Conservation (phyloP, 2,888 invertebrate genomes). For the Heliconius charithonia region DNA sequence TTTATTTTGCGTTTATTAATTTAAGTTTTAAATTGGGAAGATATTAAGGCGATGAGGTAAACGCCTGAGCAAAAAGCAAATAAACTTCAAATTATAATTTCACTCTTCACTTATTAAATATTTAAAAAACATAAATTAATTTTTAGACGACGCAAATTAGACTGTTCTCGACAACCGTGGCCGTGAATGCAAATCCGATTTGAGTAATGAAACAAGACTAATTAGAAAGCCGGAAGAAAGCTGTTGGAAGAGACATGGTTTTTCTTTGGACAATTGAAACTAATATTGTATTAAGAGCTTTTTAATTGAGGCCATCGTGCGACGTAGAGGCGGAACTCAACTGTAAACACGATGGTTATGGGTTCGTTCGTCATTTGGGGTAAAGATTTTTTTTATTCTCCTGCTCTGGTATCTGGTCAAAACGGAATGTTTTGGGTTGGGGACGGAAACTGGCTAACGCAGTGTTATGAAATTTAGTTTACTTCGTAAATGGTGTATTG, state of each 20-base stretch:
- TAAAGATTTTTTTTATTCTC: neutral
- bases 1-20: neutral
- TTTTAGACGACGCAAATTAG: conserved; percentile 64
- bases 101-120: conserved; percentile 49
- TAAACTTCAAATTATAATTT: conserved; percentile 54
- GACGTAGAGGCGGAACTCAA: neutral
- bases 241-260: conserved; percentile 17
- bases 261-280: conserved; percentile 24
- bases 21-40: neutral
- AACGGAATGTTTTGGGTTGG: too few species aligned
- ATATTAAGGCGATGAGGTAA: neutral
- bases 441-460: too few species aligned
- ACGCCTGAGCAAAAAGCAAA: neutral
- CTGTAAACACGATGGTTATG: neutral
- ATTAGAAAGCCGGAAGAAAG: conserved; percentile 32
- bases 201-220: conserved; percentile 72
- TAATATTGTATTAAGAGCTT: conserved; percentile 17
- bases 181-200: conserved; percentile 75
- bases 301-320: neutral
- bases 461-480: too few species aligned
- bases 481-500: too few species aligned
- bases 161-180: conserved; percentile 66
- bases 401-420: too few species aligned
- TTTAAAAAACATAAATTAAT: conserved; percentile 55
- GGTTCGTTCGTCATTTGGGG: neutral